Conservation (phyloP, 2,113 vertebrate genomes). For the Dromaius novaehollandiae region DNA sequence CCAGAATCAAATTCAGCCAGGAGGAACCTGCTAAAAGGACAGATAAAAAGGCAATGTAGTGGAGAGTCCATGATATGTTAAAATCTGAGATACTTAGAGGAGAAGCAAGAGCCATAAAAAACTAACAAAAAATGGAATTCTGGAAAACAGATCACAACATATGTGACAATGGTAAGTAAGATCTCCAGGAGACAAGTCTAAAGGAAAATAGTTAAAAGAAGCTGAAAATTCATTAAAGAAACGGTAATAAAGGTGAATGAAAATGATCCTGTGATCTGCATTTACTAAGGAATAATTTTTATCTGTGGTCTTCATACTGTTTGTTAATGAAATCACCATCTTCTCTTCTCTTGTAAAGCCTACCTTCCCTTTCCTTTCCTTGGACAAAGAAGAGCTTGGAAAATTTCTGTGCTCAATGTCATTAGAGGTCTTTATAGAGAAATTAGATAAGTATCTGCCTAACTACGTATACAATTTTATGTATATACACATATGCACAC, state of each 20-base stretch:
- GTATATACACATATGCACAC: no score
- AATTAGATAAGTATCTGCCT: neutral
- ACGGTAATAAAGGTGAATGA: fast-evolving
- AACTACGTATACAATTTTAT: neutral
- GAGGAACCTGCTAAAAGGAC: neutral
- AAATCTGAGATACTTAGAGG: neutral
- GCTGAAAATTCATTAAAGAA: neutral
- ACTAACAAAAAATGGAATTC: neutral
- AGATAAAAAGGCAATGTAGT: neutral
- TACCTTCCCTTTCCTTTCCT: neutral
- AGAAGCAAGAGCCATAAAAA: neutral
- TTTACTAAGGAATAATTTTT: neutral
- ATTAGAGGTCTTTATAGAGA: neutral
- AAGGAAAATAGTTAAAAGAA: neutral
- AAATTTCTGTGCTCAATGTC: neutral
- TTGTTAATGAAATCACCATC: neutral
- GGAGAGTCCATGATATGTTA: fast-evolving
- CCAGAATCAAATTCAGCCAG: neutral
- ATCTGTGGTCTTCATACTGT: neutral
- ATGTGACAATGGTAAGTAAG: neutral
- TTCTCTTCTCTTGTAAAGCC: neutral
- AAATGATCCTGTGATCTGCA: neutral
- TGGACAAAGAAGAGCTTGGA: neutral
- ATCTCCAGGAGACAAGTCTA: neutral
- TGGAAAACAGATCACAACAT: neutral